Percentiles rank a stretch among this genome's conserved stretches.
phyloP scores from a whole-genome alignment of 2,797 vertebrate genomes.

The Manis pentadactyla region DNA sequence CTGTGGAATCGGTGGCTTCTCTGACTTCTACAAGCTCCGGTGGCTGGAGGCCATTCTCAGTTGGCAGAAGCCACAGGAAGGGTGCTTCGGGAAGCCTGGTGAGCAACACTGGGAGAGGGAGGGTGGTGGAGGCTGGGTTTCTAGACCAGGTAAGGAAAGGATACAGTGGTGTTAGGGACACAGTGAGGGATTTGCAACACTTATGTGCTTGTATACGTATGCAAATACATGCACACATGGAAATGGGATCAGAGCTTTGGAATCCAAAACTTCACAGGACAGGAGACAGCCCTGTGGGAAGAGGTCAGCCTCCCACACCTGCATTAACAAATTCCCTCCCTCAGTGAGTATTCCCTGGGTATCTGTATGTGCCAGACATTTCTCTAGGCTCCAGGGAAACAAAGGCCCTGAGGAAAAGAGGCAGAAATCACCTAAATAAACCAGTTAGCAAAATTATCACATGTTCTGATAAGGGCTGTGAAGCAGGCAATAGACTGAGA shows the following conservation, averaged over 20 bases:
- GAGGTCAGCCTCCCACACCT: background rate
- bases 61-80: conserved; percentile 89
- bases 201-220: fast-evolving
- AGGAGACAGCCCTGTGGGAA: background rate
- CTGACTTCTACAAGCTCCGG: conserved; percentile 90
- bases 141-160: background rate
- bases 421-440: background rate
- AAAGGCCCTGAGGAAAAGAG: background rate
- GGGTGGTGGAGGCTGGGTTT: fast-evolving
- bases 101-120: conserved; percentile 70
- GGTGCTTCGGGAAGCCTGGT: conserved; percentile 92
- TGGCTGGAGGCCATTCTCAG: conserved; percentile 92
- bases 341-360: background rate
- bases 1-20: conserved; percentile 92
- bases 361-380: background rate
- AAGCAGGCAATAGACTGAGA: background rate
- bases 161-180: background rate
- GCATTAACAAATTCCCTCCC: background rate
- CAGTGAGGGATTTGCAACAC: background rate
- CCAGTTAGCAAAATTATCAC: background rate
- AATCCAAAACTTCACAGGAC: background rate
- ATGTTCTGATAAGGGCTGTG: background rate
- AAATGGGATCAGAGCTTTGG: background rate
- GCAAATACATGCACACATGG: background rate
- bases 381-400: background rate